These are phyloP conservation scores for Tachuris rubrigastra DNA, from an alignment of 2,113 vertebrate species.

Conservation along the genomic window DNA sequence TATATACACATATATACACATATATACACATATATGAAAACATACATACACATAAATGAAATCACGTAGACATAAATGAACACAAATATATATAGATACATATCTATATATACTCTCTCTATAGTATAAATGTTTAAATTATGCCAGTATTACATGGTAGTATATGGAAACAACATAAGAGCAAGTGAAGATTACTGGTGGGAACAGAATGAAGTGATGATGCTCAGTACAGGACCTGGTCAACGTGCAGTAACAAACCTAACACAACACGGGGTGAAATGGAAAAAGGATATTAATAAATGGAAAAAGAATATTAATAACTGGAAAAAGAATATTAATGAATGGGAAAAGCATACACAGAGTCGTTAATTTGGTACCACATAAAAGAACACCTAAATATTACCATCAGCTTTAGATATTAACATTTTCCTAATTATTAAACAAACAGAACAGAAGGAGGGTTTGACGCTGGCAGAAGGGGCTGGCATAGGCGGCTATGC, in stretches of 20 bases:
- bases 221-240: background rate
- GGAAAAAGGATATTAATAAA: background rate
- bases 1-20: background rate
- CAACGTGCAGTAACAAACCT: background rate
- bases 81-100: slow-evolving; percentile 44
- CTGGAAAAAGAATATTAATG: background rate
- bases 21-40: background rate
- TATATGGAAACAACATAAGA: background rate
- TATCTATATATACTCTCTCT: slow-evolving; percentile 22
- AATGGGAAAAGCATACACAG: background rate
- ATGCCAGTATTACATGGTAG: background rate
- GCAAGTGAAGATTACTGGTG: background rate
- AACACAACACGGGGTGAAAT: background rate
- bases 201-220: background rate
- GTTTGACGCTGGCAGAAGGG: background rate
- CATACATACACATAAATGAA: background rate
- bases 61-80: background rate
- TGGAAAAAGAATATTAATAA: background rate
- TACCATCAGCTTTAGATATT: background rate
- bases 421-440: background rate
- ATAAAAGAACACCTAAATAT: background rate
- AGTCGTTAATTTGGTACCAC: background rate
- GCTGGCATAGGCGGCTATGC: background rate
- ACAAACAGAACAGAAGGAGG: background rate
- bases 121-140: background rate